Base-by-base conservation (phyloP, 2,113 vertebrate genomes). In the Axis porcinus region DNA sequence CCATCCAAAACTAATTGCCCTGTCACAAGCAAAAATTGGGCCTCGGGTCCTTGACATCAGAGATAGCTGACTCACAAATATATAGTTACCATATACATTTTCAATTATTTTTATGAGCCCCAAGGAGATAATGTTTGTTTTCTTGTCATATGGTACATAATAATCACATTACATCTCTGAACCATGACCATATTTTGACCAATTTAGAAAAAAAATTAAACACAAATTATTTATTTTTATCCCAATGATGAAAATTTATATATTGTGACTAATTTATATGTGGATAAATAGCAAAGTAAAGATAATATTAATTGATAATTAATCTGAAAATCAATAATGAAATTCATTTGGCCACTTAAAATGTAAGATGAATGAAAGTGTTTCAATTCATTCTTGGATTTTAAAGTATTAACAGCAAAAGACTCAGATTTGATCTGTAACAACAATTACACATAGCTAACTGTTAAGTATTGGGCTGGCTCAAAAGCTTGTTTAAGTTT, bases 91-190 rank as follows among this genome's bases (percentile, higher is more conserved):
- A 90, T 70, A 55, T 30, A 43, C 3, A 57, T 86, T 95, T 93
- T 92, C 27, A 76, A 86, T 91, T 57, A 74, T 57, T 95, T 84
- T 94, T 78, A 36, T 57, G 36, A 95, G 62, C 4, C 2, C 13
- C 52, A 43, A 79, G 30, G 43, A 79, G 79, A 76, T 50, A 76
- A 58, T 62, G 2, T 55, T 92, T 94, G 11, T 43, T 86, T 92
- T 62, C 17, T 62, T 60, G 13, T 16, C 67, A 5, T 52, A 70
- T 45, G 78, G 27, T 83, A 50, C 2, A 25, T 43, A 47, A 23
- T 17, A 81, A 30, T 45, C 33, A 57, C 1, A 91, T 67, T 55
- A 55, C 25, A 81, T 81, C 9, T 50, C 7, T 64, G 43, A 1
- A 64, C 6, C 36, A 64, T 45, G 21, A 54, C 1, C 11, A 33